Base-by-base conservation (phyloP, 2,888 invertebrate genomes). In the Dryococelus australis region DNA sequence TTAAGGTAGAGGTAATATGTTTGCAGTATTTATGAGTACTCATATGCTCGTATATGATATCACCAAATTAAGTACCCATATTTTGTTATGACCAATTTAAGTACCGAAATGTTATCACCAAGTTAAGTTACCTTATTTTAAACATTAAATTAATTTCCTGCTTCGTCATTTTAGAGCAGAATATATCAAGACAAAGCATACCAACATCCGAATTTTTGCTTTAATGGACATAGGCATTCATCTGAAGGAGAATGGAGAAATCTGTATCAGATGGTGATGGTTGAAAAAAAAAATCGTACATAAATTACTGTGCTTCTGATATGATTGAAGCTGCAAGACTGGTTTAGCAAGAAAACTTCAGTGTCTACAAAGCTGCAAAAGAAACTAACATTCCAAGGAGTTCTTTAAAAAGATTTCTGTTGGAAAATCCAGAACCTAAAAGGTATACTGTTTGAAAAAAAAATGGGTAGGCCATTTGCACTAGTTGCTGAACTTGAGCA, bases 321-420 rank as follows among this genome's bases (percentile, higher is more conserved):
- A 79, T 79, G 10, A 20, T 12, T 79, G 20, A 24, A 79, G 79
- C 79, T 65, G 65, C 79, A 28, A 78, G 78, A 12, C 28, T 16
- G 78, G 53, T 26, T 13, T 12, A n/a, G n/a, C n/a, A 28, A 65
- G 35, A 78, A 4, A 13, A 28, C 12, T 20, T 28, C 20, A 78
- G 78, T 86, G 16, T 86, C 20, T 86, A 86, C n/a, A 65, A 27
- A 35, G 86, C 86, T 28, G 65, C 86, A 20, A 86, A 86, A 20
- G 86, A 65, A 35, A 27, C 12, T 16, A 20, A 28, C 10, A 43
- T 86, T 24, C 86, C 8, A 12, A 65, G 86, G 78, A 27, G 28
- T 20, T 78, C 78, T 27, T 16, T 78, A n/a, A 27, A 86, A 86
- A 5, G 2, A 78, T 86, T 26, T 10, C 24, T 78, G 26, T 24